phyloP scores from a whole-genome alignment of 2,797 vertebrate species.

The Numenius phaeopus region DNA sequence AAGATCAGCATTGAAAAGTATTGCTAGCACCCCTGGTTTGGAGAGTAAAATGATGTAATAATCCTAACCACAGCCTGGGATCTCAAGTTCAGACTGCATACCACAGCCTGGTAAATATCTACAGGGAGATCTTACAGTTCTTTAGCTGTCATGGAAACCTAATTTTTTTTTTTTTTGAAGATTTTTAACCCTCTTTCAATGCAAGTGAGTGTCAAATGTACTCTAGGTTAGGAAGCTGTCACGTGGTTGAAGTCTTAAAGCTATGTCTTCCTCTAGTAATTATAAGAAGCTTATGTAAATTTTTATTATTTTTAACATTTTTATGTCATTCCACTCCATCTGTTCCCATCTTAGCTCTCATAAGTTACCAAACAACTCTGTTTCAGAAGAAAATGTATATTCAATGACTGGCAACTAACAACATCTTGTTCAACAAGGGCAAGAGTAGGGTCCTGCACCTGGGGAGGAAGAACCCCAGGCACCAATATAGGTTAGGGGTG shows the following conservation, averaged over 20 bases:
- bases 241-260: background rate
- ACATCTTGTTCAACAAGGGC: background rate
- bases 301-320: background rate
- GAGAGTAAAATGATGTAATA: background rate
- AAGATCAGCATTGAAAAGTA: background rate
- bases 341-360: background rate
- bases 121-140: background rate
- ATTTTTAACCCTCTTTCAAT: background rate
- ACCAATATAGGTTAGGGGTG: too few species aligned
- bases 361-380: background rate
- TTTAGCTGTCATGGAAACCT: background rate
- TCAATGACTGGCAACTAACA: background rate
- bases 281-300: background rate
- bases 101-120: background rate
- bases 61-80: background rate
- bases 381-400: background rate
- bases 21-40: accelerated
- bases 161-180: background rate
- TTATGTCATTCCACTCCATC: background rate
- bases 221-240: background rate
- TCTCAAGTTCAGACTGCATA: background rate
- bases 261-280: background rate
- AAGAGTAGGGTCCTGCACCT: too few species aligned
- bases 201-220: background rate
- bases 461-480: too few species aligned